Evolutionary conservation across 2,888 invertebrate genomes (phyloP), one percentile per base, ranked within the genome.

Genomic region (Hypomecis atomaria): DNA sequence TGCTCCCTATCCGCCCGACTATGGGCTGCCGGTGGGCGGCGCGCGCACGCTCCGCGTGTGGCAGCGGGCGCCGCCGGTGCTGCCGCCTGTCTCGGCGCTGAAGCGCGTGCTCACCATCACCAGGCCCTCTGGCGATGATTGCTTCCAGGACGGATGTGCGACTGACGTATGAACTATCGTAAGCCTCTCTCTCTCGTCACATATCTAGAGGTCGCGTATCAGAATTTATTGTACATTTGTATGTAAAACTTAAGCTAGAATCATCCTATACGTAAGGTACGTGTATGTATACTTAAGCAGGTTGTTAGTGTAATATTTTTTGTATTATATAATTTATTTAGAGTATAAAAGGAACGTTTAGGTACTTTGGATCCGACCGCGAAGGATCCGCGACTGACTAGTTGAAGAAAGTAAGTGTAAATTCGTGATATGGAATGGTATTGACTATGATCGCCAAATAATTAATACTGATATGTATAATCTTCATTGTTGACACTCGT

Each of bases 121-220:
- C 78, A 95, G 97, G 82, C 97, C 97, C 85, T 96, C 97, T 34
- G 96, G 97, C 47, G 98, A 98, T 82, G 98, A 98, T 88, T 97
- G 97, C 69, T 98, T 97, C 86, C 97, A 97, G 87, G 98, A 98
- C 91, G 98, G 98, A 79, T 97, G 97, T 89, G 97, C 97, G 74
- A 98, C 98, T 74, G 97, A 98, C 89, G 98, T 98, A 87, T 97
- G 96, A 79, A 80, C 66, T 68, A 68, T 71, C 69, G 66, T 68
- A 71, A 63, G 72, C 69, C 73, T 57, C 58, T 69, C 69, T 74
- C n/a, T 2, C 37, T 38, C 75, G 74, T 83, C 80, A 79, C 80
- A 81, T 84, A 84, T 82, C 81, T 81, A 78, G 74, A 78, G 73
- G 75, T 80, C 71, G 71, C 69, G 77, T 81, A 81, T 82, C 82